Conservation (phyloP, 2,797 vertebrate genomes). For the Crenuchus spilurus region DNA sequence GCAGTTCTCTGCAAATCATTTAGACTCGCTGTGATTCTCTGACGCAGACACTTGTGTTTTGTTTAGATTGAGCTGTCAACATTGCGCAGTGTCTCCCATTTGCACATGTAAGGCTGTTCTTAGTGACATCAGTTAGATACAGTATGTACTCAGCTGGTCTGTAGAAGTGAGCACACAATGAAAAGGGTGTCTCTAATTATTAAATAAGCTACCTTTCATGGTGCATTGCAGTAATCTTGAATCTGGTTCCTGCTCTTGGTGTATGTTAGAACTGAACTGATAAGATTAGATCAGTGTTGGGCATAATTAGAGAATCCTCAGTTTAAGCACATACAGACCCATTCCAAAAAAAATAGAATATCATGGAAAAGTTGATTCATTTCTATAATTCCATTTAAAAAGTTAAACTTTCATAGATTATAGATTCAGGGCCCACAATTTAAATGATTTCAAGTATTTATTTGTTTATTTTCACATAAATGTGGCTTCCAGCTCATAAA, state of each 20-base stretch:
- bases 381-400: too few species aligned
- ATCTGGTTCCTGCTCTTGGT: neutral
- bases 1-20: neutral
- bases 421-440: too few species aligned
- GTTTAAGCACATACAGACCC: too few species aligned
- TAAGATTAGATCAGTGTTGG: too few species aligned
- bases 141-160: conserved; percentile 19
- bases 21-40: conserved; percentile 1
- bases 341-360: too few species aligned
- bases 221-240: neutral
- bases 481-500: too few species aligned
- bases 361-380: too few species aligned
- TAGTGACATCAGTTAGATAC: conserved; percentile 22
- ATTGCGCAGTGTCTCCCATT: conserved; percentile 2
- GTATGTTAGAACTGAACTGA: neutral
- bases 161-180: neutral
- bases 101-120: conserved; percentile 4
- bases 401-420: too few species aligned
- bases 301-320: neutral
- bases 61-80: conserved; percentile 13
- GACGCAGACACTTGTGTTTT: conserved; percentile 27
- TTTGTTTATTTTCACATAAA: too few species aligned
- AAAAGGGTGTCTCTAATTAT: neutral
- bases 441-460: too few species aligned
- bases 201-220: neutral